Conservation (phyloP, 2,888 invertebrate genomes). For the Apamea monoglypha region DNA sequence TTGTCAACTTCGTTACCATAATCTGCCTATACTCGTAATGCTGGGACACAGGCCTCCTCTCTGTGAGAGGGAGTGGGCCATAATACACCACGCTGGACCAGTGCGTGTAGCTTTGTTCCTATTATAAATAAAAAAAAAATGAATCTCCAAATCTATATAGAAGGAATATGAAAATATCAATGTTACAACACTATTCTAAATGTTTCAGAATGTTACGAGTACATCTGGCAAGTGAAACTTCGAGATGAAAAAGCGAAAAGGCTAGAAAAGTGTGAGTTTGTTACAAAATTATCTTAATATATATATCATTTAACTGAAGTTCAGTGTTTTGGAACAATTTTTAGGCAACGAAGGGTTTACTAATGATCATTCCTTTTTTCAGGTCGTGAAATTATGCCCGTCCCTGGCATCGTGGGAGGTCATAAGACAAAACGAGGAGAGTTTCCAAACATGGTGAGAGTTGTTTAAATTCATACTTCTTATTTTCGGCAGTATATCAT, state of each 20-base stretch:
- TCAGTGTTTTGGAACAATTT: neutral
- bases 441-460: constrained; percentile 79
- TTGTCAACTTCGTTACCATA: too few relatives aligned
- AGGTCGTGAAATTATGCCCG: constrained; percentile 20
- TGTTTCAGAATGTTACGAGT: constrained; percentile 76
- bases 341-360: neutral
- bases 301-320: too few relatives aligned
- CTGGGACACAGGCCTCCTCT: too few relatives aligned
- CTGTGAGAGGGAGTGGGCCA: too few relatives aligned
- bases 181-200: neutral
- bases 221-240: constrained; percentile 70
- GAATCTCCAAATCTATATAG: too few relatives aligned
- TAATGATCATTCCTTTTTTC: neutral
- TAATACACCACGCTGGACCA: too few relatives aligned
- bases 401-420: constrained; percentile 68
- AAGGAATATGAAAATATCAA: too few relatives aligned
- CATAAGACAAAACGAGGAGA: constrained; percentile 70
- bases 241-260: constrained; percentile 61
- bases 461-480: neutral
- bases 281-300: too few relatives aligned
- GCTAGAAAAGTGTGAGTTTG: constrained; percentile 70
- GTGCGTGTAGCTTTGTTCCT: neutral
- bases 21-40: too few relatives aligned
- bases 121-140: neutral
- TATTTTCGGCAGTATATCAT: neutral